Evolutionary conservation across 2,797 vertebrate species (phyloP), one percentile per base, ranked within the genome.

Genomic region (Paguma larvata): DNA sequence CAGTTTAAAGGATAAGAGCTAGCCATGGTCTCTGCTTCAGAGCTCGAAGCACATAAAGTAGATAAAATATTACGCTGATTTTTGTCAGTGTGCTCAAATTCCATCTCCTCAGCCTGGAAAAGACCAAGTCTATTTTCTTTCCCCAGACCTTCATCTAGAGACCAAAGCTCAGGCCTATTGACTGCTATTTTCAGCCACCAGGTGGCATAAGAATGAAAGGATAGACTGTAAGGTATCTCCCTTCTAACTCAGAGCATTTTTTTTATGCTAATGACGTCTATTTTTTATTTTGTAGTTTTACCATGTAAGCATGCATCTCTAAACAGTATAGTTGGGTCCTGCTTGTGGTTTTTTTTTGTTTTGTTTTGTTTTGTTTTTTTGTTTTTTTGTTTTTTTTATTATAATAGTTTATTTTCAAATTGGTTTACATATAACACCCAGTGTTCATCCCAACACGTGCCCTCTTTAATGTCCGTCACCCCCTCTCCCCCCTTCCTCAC

Each of bases 71-170:
- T 79, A 82, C 9, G 1, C 30, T 44, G 46, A 32, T 51, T 88
- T 88, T 41, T 91, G 25, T 89, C 68, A 93, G 78, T 78, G 27
- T 23, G 70, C n/a, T 91, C 21, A 18, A 95, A n/a, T 82, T 44
- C 27, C 6, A 27, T 34, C 51, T 89, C 34, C 18, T 53, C 62
- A 21, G 4, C 34, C 84, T n/a, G 44, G 13, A 44, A 51, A 70
- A 85, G 5, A 86, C 3, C 15, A 51, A 1, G 21, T 25, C 9
- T 79, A 14, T 90, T 78, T 80, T 21, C 27, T 94, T 13, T 48
- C 75, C n/a, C 11, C 53, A 89, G 23, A 46, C 44, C 30, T 44
- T 62, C 44, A 56, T 15, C 59, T 59, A 89, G 65, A 79, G 8
- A 46, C 23, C 78, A 51, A 38, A 86, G 11, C 0, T 1, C 19